Conservation (phyloP, 1,140 invertebrate species). For the Colletes gigas region DNA sequence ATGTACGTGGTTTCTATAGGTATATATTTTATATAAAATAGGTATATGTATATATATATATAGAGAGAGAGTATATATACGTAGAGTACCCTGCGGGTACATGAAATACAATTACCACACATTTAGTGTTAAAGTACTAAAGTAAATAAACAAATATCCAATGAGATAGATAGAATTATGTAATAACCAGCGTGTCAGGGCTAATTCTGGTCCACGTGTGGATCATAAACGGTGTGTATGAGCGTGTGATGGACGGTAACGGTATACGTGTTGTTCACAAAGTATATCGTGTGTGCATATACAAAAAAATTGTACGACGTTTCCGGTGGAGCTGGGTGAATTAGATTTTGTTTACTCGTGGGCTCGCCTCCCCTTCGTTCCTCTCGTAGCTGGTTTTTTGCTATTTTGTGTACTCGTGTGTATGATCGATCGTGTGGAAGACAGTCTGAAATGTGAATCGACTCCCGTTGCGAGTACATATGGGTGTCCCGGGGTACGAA, state of each 20-base stretch:
- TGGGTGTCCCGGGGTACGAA: no score
- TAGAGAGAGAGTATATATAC: slow-evolving; percentile 19
- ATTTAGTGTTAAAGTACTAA: slow-evolving; percentile 14
- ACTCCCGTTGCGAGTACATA: no score
- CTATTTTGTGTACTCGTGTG: background rate
- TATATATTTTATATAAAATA: background rate
- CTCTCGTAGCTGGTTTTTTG: background rate
- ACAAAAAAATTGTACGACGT: background rate
- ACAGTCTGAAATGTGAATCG: background rate
- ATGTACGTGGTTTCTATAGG: background rate
- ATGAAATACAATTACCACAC: slow-evolving; percentile 34
- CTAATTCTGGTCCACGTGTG: background rate
- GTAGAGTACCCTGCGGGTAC: background rate
- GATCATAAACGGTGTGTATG: slow-evolving; percentile 14
- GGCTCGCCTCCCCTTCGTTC: background rate
- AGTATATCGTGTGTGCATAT: background rate
- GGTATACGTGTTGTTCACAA: no score
- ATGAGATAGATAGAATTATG: slow-evolving; percentile 16
- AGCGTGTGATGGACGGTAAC: slow-evolving; percentile 12
- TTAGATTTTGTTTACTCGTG: no score
- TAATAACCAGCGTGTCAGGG: slow-evolving; percentile 29
- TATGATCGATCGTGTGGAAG: background rate
- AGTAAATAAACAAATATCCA: slow-evolving; percentile 10
- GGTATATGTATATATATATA: slow-evolving; percentile 16
- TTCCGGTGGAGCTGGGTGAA: background rate